These are phyloP conservation scores for Samia ricini DNA, from an alignment of 1,140 invertebrate species.

Conservation along the genomic window DNA sequence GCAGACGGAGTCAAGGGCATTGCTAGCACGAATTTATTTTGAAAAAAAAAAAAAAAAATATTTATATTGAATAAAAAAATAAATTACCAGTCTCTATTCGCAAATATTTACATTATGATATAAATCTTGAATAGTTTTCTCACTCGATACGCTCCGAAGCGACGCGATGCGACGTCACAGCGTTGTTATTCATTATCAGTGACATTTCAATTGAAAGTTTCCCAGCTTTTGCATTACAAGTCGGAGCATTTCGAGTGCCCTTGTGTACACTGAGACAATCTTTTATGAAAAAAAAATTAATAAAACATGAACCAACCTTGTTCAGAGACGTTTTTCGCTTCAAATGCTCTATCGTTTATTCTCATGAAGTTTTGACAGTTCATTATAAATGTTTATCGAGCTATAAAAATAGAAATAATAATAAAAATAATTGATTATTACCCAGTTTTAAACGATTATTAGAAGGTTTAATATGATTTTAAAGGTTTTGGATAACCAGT, in stretches of 20 bases:
- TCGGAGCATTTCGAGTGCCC: not conserved
- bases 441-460: too few relatives aligned
- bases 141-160: not conserved
- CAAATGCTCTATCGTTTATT: slow-evolving; percentile 4
- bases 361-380: not conserved
- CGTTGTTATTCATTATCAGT: slow-evolving; percentile 16
- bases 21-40: too few relatives aligned
- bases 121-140: slow-evolving; percentile 1
- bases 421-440: too few relatives aligned
- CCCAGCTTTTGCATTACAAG: slow-evolving; percentile 6
- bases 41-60: too few relatives aligned
- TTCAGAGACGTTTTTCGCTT: not conserved
- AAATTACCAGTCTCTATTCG: not conserved
- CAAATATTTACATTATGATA: not conserved
- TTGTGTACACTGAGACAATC: not conserved
- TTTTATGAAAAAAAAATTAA: slow-evolving; percentile 7
- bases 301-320: slow-evolving; percentile 7
- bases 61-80: too few relatives aligned
- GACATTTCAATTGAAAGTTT: slow-evolving; percentile 22
- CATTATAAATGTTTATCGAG: not conserved
- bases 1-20: too few relatives aligned
- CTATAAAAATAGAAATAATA: too few relatives aligned
- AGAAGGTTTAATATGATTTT: too few relatives aligned
- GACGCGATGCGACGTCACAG: not conserved
- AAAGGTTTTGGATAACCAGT: too few relatives aligned